phyloP scores from a whole-genome alignment of 2,797 vertebrate genomes.

The Anguilla anguilla region DNA sequence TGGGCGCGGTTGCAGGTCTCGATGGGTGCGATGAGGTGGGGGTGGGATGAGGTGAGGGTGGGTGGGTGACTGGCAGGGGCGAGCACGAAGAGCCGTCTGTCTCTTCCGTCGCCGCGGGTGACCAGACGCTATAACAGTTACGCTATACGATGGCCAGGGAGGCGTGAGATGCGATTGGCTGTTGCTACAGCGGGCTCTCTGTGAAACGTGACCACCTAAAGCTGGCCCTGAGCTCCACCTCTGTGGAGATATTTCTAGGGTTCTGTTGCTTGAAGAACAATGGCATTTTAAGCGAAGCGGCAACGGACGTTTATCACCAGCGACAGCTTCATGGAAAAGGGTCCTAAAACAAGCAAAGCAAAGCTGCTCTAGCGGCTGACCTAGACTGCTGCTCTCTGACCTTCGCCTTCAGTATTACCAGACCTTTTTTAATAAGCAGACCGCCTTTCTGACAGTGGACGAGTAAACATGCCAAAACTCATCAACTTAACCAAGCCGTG shows the following conservation, averaged over 20 bases:
- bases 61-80: neutral
- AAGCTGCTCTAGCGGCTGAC: neutral
- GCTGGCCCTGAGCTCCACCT: neutral
- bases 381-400: neutral
- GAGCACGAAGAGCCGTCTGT: neutral
- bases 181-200: neutral
- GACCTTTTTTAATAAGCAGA: neutral
- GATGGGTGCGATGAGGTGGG: neutral
- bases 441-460: neutral
- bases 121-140: neutral
- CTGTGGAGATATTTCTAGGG: neutral
- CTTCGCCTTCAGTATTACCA: neutral
- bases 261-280: neutral
- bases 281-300: neutral
- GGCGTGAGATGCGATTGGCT: neutral
- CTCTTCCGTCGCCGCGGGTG: neutral
- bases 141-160: neutral
- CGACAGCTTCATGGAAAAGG: neutral
- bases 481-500: neutral
- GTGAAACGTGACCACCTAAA: neutral
- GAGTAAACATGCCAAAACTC: neutral
- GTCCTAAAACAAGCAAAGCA: constrained; percentile 15
- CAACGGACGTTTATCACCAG: neutral
- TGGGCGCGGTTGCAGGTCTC: neutral
- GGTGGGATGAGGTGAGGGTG: neutral